phyloP scores from a whole-genome alignment of 2,797 vertebrate species.

The Corythornis leucogaster region DNA sequence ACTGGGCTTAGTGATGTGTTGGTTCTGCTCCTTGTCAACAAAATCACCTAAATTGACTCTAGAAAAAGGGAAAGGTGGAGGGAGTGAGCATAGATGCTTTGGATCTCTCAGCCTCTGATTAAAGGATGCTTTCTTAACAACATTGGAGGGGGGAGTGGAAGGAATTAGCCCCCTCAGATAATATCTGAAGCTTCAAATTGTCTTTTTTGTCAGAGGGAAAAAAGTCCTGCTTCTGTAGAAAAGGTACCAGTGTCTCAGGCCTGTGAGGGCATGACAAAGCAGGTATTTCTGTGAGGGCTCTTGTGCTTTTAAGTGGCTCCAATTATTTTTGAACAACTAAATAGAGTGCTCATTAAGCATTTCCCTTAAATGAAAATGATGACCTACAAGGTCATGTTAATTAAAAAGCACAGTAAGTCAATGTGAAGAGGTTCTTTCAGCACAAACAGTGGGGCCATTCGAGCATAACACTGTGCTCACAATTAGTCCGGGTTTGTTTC shows the following conservation, averaged over 20 bases:
- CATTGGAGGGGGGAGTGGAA: not conserved
- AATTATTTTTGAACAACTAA: constrained; percentile 64
- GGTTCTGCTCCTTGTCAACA: not conserved
- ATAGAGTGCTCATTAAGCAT: constrained; percentile 58
- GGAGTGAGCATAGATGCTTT: not conserved
- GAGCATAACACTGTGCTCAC: not conserved
- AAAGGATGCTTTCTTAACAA: not conserved
- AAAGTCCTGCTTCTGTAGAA: not conserved
- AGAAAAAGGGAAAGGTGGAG: not conserved
- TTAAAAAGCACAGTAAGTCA: constrained; percentile 61
- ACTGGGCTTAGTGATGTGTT: not conserved
- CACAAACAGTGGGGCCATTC: not conserved
- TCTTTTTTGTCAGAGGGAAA: not conserved
- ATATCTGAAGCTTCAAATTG: not conserved
- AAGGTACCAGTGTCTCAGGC: constrained; percentile 25
- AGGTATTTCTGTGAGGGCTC: constrained; percentile 48
- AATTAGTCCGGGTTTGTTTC: not conserved
- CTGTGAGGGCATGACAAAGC: constrained; percentile 1
- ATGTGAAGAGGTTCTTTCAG: constrained; percentile 41
- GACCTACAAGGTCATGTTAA: constrained; percentile 64
- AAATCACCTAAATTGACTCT: not conserved
- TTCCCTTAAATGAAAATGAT: constrained; percentile 58
- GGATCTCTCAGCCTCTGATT: not conserved
- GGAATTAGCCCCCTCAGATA: not conserved
- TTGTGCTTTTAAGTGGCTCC: constrained; percentile 59